Evolutionary conservation across 2,797 vertebrate genomes (phyloP).

Genomic region (Coregonus sp.): DNA sequence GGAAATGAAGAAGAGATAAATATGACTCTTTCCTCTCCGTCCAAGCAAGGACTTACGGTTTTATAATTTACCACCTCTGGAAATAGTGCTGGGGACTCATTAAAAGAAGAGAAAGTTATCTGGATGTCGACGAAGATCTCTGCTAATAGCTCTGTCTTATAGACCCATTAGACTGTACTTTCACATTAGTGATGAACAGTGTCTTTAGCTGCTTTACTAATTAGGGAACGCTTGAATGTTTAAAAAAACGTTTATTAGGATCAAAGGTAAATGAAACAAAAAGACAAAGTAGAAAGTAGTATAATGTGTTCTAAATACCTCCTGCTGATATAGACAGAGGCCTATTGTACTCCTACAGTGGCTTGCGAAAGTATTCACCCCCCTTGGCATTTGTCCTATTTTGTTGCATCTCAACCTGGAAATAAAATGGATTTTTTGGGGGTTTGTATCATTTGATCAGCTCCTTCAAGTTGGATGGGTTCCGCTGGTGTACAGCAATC

Average conservation of each 20-base stretch:
- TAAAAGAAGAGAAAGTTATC: conserved; percentile 56
- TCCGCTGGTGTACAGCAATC: no score
- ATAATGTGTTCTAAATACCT: background rate
- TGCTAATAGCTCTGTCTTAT: background rate
- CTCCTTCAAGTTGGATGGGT: no score
- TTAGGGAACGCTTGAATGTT: background rate
- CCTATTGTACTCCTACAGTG: background rate
- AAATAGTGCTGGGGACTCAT: conserved; percentile 65
- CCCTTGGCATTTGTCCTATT: no score
- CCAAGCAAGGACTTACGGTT: conserved; percentile 58
- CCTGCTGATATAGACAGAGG: background rate
- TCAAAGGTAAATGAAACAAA: background rate
- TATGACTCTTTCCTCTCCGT: conserved; percentile 49
- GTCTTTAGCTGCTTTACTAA: background rate
- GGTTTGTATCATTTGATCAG: no score
- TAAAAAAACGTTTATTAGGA: background rate
- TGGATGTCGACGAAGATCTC: conserved; percentile 50
- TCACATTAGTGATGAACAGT: background rate
- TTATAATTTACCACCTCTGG: conserved; percentile 68
- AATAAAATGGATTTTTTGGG: no score
- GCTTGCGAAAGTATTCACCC: no score
- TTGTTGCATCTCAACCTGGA: no score
- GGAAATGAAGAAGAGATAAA: conserved; percentile 72
- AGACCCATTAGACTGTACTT: background rate
- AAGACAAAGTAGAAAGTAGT: background rate